Percentiles rank a stretch among this genome's conserved stretches.
Evolutionary conservation across 2,888 invertebrate genomes (phyloP).

Genomic region (Lathronympha strigana): DNA sequence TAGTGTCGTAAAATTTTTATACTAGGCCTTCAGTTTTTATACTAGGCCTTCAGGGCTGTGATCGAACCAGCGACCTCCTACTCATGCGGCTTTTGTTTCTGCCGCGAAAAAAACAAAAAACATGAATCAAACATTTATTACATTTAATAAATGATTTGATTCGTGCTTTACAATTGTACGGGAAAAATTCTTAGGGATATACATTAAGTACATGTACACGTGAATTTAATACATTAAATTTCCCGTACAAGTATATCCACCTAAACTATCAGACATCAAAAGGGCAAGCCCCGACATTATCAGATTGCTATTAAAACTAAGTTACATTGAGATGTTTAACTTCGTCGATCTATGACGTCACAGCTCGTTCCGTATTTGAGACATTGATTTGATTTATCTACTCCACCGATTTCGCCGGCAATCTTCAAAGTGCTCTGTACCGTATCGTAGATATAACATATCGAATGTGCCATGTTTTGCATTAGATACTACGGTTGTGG

Average conservation of each 20-base stretch:
- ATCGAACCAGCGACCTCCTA: too few relatives aligned
- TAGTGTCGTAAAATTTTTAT: too few relatives aligned
- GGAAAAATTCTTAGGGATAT: too few relatives aligned
- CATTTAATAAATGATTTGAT: too few relatives aligned
- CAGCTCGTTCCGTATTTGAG: constrained; percentile 22
- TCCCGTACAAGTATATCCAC: constrained; percentile 11
- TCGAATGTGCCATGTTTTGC: neutral
- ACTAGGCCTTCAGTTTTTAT: too few relatives aligned
- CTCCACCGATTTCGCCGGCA: constrained; percentile 25
- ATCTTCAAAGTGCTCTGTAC: constrained; percentile 36
- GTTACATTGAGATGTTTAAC: constrained; percentile 27
- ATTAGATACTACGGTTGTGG: neutral
- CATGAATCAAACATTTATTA: too few relatives aligned
- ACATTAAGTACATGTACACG: too few relatives aligned
- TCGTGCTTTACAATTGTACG: too few relatives aligned
- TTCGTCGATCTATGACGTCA: constrained; percentile 30
- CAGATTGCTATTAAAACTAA: constrained; percentile 36
- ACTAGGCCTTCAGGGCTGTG: too few relatives aligned
- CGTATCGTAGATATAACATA: constrained; percentile 4
- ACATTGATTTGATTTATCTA: constrained; percentile 38
- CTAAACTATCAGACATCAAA: constrained; percentile 27
- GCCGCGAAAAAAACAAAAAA: too few relatives aligned
- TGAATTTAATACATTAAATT: too few relatives aligned
- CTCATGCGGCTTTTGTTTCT: too few relatives aligned
- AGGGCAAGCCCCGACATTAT: constrained; percentile 14